A percentile compares a stretch with the other conserved stretches of the same genome.
Evolutionary conservation across 2,797 vertebrate genomes (phyloP).

Genomic region (Gambusia yucatana): DNA sequence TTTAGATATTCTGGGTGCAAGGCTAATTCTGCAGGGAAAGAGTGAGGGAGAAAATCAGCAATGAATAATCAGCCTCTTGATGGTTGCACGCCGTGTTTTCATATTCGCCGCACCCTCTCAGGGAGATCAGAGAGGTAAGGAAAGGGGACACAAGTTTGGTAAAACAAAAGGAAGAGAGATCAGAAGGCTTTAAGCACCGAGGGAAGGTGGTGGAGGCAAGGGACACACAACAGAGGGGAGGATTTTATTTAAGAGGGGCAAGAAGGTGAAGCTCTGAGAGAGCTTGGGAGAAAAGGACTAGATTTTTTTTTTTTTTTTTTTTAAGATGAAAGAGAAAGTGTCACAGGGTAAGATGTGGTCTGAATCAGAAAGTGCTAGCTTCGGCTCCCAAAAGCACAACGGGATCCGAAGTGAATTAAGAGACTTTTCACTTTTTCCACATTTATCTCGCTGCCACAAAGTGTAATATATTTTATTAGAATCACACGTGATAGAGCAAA

Average conservation of each 20-base stretch:
- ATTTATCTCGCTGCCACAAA: background rate
- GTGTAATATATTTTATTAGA: background rate
- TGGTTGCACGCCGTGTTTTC: constrained; percentile 81
- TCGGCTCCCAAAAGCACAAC: constrained; percentile 24
- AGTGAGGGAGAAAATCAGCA: constrained; percentile 73
- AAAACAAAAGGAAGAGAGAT: constrained; percentile 26
- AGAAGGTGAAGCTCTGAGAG: constrained; percentile 28
- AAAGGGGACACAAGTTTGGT: constrained; percentile 18
- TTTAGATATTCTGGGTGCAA: constrained; percentile 66
- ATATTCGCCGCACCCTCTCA: constrained; percentile 73
- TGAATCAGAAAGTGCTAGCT: constrained; percentile 60
- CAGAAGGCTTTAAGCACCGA: constrained; percentile 47
- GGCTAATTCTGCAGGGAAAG: constrained; percentile 46
- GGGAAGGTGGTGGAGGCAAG: constrained; percentile 14
- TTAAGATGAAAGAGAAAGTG: constrained; percentile 55
- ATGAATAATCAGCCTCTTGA: constrained; percentile 79
- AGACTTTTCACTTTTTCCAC: constrained; percentile 15
- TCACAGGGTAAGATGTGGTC: constrained; percentile 54
- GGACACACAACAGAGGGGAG: constrained; percentile 29
- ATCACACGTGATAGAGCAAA: background rate
- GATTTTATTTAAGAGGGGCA: constrained; percentile 5
- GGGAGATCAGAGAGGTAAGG: constrained; percentile 55
- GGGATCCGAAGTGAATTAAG: constrained; percentile 67
- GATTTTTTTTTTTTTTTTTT: constrained; percentile 35
- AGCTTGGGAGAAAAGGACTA: constrained; percentile 42